Evolutionary conservation across 2,113 vertebrate genomes (phyloP).

Genomic region (Drymodes brunneopygia): DNA sequence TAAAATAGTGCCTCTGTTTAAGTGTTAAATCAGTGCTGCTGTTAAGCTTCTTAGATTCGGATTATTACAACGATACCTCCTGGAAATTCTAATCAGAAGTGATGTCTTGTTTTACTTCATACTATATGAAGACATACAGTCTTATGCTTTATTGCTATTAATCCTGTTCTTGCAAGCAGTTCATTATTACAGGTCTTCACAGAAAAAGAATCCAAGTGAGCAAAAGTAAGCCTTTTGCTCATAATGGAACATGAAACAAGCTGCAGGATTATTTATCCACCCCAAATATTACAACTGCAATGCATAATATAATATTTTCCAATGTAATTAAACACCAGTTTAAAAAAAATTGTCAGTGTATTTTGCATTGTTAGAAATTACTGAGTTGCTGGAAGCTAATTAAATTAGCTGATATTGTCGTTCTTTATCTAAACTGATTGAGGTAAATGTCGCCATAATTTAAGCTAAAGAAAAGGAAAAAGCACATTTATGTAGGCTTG

Average conservation of each 20-base stretch:
- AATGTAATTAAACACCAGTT: background rate
- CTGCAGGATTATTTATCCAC: background rate
- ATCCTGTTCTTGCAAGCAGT: background rate
- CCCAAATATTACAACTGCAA: background rate
- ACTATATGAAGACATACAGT: background rate
- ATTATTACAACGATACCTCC: background rate
- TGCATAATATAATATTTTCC: background rate
- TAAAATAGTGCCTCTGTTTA: background rate
- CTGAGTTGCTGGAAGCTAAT: constrained; percentile 33
- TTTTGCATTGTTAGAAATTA: background rate
- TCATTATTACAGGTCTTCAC: background rate
- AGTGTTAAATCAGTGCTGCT: background rate
- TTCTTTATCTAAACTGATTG: constrained; percentile 56
- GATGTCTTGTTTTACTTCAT: constrained; percentile 15
- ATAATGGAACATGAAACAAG: background rate
- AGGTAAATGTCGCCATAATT: constrained; percentile 40
- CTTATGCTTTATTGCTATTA: background rate
- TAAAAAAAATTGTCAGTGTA: constrained; percentile 13
- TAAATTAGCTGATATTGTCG: constrained; percentile 45
- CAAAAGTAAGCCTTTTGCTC: background rate
- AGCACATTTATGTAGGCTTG: constrained; percentile 1
- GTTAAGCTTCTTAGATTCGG: background rate
- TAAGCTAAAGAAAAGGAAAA: constrained; percentile 30
- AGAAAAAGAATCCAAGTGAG: background rate
- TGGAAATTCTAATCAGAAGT: background rate